phyloP scores from a whole-genome alignment of 2,888 invertebrate genomes.

The Buathra laborator region DNA sequence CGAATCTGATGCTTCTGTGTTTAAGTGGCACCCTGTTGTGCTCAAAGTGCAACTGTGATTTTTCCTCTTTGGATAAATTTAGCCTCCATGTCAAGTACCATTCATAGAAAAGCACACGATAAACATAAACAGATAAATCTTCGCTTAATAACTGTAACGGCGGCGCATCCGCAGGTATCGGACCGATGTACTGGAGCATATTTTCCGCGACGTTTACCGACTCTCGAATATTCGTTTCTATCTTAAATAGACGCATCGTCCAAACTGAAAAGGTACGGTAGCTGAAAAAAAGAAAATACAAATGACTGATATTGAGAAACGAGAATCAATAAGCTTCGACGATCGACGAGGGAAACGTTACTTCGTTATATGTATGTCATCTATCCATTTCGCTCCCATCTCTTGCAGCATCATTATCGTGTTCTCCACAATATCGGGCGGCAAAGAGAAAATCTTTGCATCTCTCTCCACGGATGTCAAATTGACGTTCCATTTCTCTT shows the following conservation, averaged over 20 bases:
- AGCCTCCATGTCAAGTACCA: conserved; percentile 84
- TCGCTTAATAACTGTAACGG: conserved; percentile 71
- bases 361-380: conserved; percentile 59
- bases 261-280: conserved; percentile 82
- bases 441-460: conserved; percentile 49
- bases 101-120: conserved; percentile 79
- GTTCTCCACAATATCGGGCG: conserved; percentile 66
- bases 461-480: conserved; percentile 8
- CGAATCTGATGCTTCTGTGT: conserved; percentile 85
- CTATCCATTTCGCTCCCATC: conserved; percentile 72
- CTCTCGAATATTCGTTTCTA: conserved; percentile 81
- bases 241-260: conserved; percentile 83
- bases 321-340: too few relatives aligned
- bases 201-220: conserved; percentile 75
- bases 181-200: conserved; percentile 78
- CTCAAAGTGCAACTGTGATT: conserved; percentile 80
- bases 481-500: conserved; percentile 65
- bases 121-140: conserved; percentile 75
- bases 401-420: conserved; percentile 76
- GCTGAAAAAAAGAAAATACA: conserved; percentile 74
- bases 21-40: conserved; percentile 77
- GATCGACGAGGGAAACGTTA: conserved; percentile 52
- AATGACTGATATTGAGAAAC: background rate
- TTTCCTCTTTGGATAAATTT: conserved; percentile 82
- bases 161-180: conserved; percentile 46